These are phyloP conservation scores for Diachrysia chrysitis DNA, from an alignment of 2,888 invertebrate genomes.

Conservation along the genomic window DNA sequence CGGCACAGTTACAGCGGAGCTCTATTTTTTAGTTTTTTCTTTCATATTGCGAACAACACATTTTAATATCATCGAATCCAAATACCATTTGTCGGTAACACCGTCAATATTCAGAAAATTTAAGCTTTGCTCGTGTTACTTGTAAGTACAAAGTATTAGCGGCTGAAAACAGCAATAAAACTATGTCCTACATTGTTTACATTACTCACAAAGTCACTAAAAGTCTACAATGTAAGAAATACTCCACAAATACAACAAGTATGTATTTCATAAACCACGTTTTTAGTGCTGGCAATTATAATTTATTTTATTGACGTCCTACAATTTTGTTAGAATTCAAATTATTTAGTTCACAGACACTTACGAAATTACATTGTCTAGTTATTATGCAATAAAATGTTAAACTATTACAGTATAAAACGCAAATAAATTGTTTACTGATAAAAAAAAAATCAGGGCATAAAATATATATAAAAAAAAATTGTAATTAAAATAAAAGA, in stretches of 20 bases:
- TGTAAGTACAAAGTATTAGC: background rate
- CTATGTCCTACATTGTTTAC: background rate
- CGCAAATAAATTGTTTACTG: no score
- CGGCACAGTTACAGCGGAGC: no score
- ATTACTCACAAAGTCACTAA: background rate
- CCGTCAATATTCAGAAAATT: background rate
- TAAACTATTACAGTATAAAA: no score
- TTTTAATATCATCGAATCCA: no score
- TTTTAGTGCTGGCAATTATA: background rate
- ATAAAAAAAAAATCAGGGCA: no score
- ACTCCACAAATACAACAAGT: background rate
- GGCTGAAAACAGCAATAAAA: background rate
- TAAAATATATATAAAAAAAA: no score
- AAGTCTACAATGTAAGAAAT: background rate
- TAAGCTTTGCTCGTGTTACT: background rate
- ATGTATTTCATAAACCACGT: background rate
- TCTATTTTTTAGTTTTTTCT: no score
- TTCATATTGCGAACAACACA: no score
- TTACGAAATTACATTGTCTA: background rate
- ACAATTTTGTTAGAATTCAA: background rate
- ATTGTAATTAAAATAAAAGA: no score
- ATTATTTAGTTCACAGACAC: background rate
- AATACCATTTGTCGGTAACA: no score
- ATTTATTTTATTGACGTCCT: slow-evolving; percentile 1
- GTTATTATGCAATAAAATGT: no score